Base-by-base conservation (phyloP, 2,888 invertebrate species). In the Lordiphosa fenestrarum region DNA sequence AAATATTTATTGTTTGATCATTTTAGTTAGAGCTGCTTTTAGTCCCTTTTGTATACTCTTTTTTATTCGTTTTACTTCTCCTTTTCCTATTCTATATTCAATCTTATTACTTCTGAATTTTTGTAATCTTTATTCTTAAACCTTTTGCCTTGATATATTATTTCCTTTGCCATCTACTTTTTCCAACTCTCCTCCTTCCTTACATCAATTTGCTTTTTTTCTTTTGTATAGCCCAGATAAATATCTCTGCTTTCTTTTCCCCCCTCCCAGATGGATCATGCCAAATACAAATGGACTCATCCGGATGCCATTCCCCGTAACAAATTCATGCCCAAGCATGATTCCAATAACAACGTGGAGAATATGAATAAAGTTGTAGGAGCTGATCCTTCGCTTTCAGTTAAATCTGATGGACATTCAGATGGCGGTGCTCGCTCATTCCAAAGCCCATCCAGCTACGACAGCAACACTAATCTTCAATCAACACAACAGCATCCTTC, bases 241-340 rank as follows among this genome's bases (percentile, higher is more conserved):
- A 10, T 9, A 30, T 30, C 30, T 10, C 30, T 9, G 9, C 30
- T 4, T 66, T 63, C 30, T 7, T 30, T 38, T 60, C 57, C 48
- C 49, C 46, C 49, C 54, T 39, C 23, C 40, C 21, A 53, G 73
- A 44, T 57, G 15, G 84, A 84, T 7, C 42, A 51, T 3, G 64
- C 39, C 36, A 83, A 82, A 48, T 65, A 65, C 33, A 78, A 82
- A 47, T 72, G 71, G 72, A 62, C 65, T 19, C 66, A 66, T 44
- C 44, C 65, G 7, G 73, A 78, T 7, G 40, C 60, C 10, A 33
- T 56, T 46, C 44, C 38, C 1, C 71, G 74, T 33, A 71, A 58
- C 37, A 66, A 66, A 39, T 53, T 19, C 12, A 36, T 70, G 15
- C 19, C 66, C 21, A 84, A 76, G 36, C 64, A 63, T 23, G 77